These are phyloP conservation scores for Brachionus calyciflorus DNA, from an alignment of 1,140 invertebrate species.

Conservation along the genomic window DNA sequence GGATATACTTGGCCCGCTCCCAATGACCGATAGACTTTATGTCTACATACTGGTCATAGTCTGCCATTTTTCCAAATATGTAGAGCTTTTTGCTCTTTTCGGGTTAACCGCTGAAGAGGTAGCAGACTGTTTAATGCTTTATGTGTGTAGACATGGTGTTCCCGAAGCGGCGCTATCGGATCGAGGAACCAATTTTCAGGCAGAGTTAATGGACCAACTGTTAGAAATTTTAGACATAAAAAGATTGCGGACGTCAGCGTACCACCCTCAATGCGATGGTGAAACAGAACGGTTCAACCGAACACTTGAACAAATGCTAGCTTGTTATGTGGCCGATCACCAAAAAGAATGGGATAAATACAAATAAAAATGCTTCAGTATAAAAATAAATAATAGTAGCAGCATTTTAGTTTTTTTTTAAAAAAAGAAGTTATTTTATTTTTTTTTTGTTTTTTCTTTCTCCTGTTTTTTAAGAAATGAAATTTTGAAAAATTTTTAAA, in stretches of 20 bases:
- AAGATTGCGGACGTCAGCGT: conserved; percentile 50
- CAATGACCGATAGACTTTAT: neutral
- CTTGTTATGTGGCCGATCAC: neutral
- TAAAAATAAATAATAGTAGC: too few relatives aligned
- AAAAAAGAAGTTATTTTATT: too few relatives aligned
- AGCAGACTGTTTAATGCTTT: neutral
- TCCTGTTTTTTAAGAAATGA: too few relatives aligned
- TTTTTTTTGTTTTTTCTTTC: too few relatives aligned
- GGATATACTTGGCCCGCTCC: neutral
- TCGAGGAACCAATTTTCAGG: neutral
- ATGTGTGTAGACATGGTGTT: conserved; percentile 2
- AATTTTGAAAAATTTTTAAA: too few relatives aligned
- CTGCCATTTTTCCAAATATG: conserved; percentile 25
- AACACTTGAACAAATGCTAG: conserved; percentile 48
- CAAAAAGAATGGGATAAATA: neutral
- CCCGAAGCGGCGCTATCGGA: neutral
- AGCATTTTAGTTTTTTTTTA: too few relatives aligned
- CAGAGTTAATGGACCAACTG: conserved; percentile 15
- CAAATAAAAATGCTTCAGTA: too few relatives aligned
- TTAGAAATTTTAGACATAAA: neutral
- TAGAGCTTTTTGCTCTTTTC: neutral
- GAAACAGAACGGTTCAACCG: conserved; percentile 52
- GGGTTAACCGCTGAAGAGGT: neutral
- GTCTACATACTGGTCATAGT: neutral
- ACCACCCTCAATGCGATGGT: conserved; percentile 53